A percentile compares a stretch with the other conserved stretches of the same genome.
These are phyloP conservation scores for Vidua chalybeata DNA, from an alignment of 2,113 vertebrate genomes.

Conservation along the genomic window DNA sequence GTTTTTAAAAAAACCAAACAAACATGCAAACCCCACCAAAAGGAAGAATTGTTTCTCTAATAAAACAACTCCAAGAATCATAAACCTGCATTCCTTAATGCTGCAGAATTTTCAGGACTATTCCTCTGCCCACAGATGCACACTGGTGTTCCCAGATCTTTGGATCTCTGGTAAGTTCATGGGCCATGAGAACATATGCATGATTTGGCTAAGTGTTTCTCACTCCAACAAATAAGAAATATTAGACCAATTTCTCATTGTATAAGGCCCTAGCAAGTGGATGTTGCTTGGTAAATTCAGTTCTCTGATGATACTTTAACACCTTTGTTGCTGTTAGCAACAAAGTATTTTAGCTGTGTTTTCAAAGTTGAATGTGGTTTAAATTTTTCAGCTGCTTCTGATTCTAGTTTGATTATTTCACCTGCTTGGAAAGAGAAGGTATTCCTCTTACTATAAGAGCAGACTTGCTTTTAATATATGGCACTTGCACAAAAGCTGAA, in stretches of 20 bases:
- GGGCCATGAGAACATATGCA: fast-evolving
- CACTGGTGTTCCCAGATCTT: not conserved
- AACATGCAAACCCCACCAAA: not conserved
- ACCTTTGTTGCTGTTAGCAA: not conserved
- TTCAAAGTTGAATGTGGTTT: not conserved
- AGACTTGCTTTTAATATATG: not conserved
- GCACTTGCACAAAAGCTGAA: not conserved
- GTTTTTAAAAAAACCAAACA: not conserved
- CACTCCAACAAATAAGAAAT: not conserved
- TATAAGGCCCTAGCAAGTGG: not conserved
- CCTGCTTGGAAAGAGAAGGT: not conserved
- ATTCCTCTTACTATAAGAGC: not conserved
- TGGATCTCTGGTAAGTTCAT: not conserved
- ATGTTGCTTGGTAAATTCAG: not conserved
- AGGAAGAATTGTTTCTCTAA: not conserved
- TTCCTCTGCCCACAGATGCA: fast-evolving
- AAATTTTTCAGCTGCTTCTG: not conserved
- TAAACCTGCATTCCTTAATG: not conserved
- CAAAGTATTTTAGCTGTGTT: not conserved
- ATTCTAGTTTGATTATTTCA: not conserved
- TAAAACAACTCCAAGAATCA: not conserved
- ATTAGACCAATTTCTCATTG: not conserved
- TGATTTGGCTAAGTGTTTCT: not conserved
- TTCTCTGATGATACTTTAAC: not conserved
- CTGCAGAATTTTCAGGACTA: not conserved